Evolutionary conservation across 1,140 invertebrate species (phyloP).

Genomic region (Hyposmocoma kahamanoa): DNA sequence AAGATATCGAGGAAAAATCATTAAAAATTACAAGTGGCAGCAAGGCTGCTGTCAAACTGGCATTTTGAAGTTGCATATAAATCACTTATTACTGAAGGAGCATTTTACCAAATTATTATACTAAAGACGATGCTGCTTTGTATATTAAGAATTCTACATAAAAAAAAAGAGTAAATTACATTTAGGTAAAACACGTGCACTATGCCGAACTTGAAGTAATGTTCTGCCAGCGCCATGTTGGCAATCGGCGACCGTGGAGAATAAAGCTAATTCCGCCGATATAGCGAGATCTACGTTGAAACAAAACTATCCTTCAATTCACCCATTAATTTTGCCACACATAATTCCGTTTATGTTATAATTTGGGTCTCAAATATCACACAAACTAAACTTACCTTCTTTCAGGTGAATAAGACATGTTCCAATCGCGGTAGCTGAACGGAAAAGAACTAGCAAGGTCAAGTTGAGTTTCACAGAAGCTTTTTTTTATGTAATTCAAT

Average conservation of each 20-base stretch:
- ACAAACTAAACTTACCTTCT: slow-evolving; percentile 79
- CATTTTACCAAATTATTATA: too few relatives aligned
- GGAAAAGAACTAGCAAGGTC: slow-evolving; percentile 79
- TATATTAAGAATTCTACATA: too few relatives aligned
- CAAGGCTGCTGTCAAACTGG: slow-evolving; percentile 39
- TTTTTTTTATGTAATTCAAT: slow-evolving; percentile 44
- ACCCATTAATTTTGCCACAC: neutral
- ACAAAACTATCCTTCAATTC: neutral
- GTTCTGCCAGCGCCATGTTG: slow-evolving; percentile 80
- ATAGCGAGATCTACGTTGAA: neutral
- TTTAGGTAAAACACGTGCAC: slow-evolving; percentile 59
- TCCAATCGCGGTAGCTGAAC: slow-evolving; percentile 80
- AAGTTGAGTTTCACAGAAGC: slow-evolving; percentile 64
- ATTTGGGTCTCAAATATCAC: slow-evolving; percentile 27
- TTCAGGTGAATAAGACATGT: slow-evolving; percentile 84
- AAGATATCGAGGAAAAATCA: slow-evolving; percentile 26
- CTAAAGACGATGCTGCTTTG: too few relatives aligned
- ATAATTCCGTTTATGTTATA: slow-evolving; percentile 22
- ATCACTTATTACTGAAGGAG: neutral
- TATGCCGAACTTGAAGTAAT: slow-evolving; percentile 47
- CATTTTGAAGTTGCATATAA: slow-evolving; percentile 12
- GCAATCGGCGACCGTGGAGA: slow-evolving; percentile 72
- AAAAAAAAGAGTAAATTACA: too few relatives aligned
- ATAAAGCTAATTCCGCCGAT: slow-evolving; percentile 16
- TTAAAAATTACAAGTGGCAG: slow-evolving; percentile 19